Evolutionary conservation across 2,888 invertebrate genomes (phyloP), one percentile per base, ranked within the genome.

Genomic region (Torymus auratus): DNA sequence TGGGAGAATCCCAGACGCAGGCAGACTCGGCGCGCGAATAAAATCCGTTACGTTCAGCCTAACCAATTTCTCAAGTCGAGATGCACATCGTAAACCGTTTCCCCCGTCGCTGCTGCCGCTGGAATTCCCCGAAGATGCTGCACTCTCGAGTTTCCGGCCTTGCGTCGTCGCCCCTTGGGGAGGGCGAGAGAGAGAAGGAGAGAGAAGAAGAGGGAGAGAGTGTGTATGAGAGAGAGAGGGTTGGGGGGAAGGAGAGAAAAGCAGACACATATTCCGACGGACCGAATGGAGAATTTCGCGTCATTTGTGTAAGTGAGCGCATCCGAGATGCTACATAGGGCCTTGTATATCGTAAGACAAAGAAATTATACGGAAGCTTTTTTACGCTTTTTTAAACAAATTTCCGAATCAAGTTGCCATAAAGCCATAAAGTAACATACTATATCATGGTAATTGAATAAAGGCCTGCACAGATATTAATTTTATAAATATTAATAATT

Each of bases 51-150:
- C 64, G 55, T 68, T 76, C 72, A 55, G 55, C 50, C 76, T 75
- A 67, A 71, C 71, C 78, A 73, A 80, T 82, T 82, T 80, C 69
- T 80, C 76, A 80, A 71, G 79, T 74, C 58, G 73, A 61, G 72
- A 79, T 68, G 71, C 69, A 11, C 74, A 70, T 78, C 79, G 77
- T 74, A 78, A 73, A 73, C 55, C 58, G 64, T 61, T 81, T 81
- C 14, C 58, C 60, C 41, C 41, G 41, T 41, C 41, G 41, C 41
- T 41, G 41, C 41, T 14, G 65, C 65, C 15, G 23, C 17, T 41
- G 64, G 13, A 41, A 75, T 75, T 71, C 65, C 75, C 67, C 67
- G 17, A 64, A 74, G 76, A 71, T 41, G 58, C 28, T 17, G 50
- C 61, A 23, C 67, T 13, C 55, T 17, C 41, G 20, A 17, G 23